Percentiles rank a stretch among this genome's conserved stretches.
Conservation (phyloP, 2,113 vertebrate species). For the Naja naja region DNA sequence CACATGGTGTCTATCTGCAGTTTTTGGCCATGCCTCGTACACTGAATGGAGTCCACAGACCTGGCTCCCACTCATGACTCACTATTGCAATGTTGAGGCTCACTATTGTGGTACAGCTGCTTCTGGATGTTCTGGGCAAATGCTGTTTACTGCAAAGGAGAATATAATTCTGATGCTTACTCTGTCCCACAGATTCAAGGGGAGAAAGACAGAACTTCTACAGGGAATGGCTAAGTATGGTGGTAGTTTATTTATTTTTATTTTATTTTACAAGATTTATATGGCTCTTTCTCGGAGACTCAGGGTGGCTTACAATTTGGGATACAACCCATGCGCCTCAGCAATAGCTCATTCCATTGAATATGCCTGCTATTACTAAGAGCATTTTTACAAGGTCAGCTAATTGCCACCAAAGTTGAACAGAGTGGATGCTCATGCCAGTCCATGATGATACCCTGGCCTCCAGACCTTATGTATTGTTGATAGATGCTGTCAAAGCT, state of each 20-base stretch:
- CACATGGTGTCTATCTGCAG: neutral
- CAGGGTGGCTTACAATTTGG: no score
- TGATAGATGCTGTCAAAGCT: neutral
- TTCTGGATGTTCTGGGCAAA: neutral
- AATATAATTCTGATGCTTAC: neutral
- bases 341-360: no score
- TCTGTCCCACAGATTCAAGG: neutral
- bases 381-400: no score
- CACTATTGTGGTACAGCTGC: neutral
- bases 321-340: no score
- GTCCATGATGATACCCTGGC: neutral
- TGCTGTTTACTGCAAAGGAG: neutral
- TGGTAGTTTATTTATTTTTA: no score
- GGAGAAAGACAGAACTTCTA: neutral
- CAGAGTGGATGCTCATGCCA: neutral
- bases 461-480: neutral
- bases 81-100: neutral
- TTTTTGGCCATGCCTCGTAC: neutral
- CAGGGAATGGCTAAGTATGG: neutral
- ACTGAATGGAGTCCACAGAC: neutral
- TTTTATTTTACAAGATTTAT: no score
- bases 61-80: neutral
- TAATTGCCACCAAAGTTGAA: no score
- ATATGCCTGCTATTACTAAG: no score
- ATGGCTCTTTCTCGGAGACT: no score